These are phyloP conservation scores for Ephestia elutella DNA, from an alignment of 1,140 invertebrate species.

Conservation along the genomic window DNA sequence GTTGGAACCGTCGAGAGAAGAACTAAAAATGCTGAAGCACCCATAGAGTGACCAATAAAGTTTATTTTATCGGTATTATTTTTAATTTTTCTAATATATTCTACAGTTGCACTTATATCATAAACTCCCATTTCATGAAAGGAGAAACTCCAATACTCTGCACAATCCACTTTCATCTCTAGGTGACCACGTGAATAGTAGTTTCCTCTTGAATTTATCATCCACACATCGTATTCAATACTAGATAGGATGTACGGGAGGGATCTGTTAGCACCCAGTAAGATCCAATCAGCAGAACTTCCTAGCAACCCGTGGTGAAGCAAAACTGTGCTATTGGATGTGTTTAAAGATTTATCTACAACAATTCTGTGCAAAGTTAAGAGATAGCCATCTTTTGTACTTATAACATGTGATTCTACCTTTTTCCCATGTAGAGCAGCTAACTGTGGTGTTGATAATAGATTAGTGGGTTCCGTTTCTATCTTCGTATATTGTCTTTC, in stretches of 20 bases:
- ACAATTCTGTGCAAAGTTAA: slow-evolving; percentile 78
- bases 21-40: slow-evolving; percentile 76
- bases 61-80: slow-evolving; percentile 68
- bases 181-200: slow-evolving; percentile 75
- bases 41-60: slow-evolving; percentile 84
- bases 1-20: slow-evolving; percentile 77
- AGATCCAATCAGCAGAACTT: slow-evolving; percentile 84
- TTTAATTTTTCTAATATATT: slow-evolving; percentile 76
- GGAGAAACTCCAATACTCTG: slow-evolving; percentile 78
- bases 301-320: slow-evolving; percentile 86
- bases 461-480: slow-evolving; percentile 28
- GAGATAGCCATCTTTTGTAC: slow-evolving; percentile 71
- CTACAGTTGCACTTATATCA: slow-evolving; percentile 84
- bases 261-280: slow-evolving; percentile 78
- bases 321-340: slow-evolving; percentile 65
- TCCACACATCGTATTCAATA: slow-evolving; percentile 79
- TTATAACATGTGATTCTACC: slow-evolving; percentile 77
- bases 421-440: slow-evolving; percentile 78
- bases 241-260: slow-evolving; percentile 77
- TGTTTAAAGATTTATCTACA: slow-evolving; percentile 8
- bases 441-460: slow-evolving; percentile 70
- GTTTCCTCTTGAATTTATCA: slow-evolving; percentile 79
- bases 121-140: slow-evolving; percentile 82
- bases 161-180: slow-evolving; percentile 52
- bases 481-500: background rate